Base-by-base conservation (phyloP, 2,888 invertebrate species). In the Cyrtodaria siliqua region DNA sequence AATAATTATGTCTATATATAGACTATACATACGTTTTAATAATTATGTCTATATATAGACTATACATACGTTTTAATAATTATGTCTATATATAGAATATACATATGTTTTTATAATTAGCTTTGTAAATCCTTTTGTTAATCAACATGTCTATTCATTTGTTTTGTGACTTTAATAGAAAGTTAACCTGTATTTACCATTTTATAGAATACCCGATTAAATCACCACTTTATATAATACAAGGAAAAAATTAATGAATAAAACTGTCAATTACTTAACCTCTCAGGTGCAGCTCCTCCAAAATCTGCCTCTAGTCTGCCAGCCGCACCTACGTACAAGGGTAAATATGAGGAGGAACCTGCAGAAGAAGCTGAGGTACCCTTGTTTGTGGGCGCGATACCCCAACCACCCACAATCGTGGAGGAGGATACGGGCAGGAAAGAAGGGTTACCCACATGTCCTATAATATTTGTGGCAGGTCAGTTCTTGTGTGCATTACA, bases 381-480 rank as follows among this genome's bases (percentile, higher is more conserved):
- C 16, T 38, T 80, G 59, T 74, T 75, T 40, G 33, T 27, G 6
- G 79, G 72, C 12, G 52, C 71, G 16, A 73, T 83, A 9, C 79
- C 78, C 12, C 38, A 62, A 57, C 83, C 86, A 14, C 70, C 86
- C 9, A 76, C 79, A 4, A 82, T 90, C 56, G 69, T 75, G 12
- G 79, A 84, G 40, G 76, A 77, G 38, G 92, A 92, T 56, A 83
- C 84, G 40, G 91, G 91, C n/a, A 76, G 92, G 12, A 87, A 85
- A 59, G 75, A 73, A 4, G 88, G 80, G n/a, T 73, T 91, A 4
- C 91, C 91, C 1, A 40, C 83, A 18, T 87, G 87, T 90, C 98
- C 98, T 60, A 96, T 98, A 62, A 95, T 98, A 50, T 87, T 90
- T 69, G 56, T 89, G 0, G 86, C 87, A 75, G 90, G 89, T 87